Conservation (phyloP, 2,113 vertebrate genomes). For the Grantiella picta region DNA sequence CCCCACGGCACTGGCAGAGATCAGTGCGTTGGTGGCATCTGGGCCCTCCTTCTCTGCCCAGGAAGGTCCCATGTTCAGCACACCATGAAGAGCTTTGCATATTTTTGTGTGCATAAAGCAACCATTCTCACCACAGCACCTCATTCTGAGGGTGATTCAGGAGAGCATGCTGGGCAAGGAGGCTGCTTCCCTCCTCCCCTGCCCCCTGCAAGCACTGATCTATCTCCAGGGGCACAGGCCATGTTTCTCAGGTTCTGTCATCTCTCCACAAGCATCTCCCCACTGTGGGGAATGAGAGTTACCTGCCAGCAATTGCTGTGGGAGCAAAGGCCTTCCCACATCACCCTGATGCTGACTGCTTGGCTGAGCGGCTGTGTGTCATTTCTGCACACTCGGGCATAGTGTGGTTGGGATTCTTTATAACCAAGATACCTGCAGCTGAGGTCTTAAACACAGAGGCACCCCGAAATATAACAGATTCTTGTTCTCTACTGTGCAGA, state of each 20-base stretch:
- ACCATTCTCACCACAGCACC: not conserved
- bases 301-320: not conserved
- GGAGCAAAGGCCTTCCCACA: not conserved
- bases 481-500: not conserved
- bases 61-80: not conserved
- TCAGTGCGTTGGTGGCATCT: not conserved
- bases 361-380: not conserved
- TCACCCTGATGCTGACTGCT: not conserved
- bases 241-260: not conserved
- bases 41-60: not conserved
- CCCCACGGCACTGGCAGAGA: not conserved
- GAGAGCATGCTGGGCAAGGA: not conserved
- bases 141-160: not conserved
- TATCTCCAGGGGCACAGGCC: not conserved
- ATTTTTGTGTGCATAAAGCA: not conserved
- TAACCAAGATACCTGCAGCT: not conserved
- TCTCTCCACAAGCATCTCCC: not conserved
- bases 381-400: not conserved
- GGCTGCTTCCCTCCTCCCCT: not conserved
- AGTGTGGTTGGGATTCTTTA: not conserved
- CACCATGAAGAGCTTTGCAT: not conserved
- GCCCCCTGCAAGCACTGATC: not conserved
- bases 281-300: rapidly evolving
- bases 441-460: not conserved
- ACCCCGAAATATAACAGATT: not conserved